Percentiles rank a stretch among this genome's conserved stretches.
phyloP scores from a whole-genome alignment of 2,888 invertebrate genomes.

The Cephus sareptanus region DNA sequence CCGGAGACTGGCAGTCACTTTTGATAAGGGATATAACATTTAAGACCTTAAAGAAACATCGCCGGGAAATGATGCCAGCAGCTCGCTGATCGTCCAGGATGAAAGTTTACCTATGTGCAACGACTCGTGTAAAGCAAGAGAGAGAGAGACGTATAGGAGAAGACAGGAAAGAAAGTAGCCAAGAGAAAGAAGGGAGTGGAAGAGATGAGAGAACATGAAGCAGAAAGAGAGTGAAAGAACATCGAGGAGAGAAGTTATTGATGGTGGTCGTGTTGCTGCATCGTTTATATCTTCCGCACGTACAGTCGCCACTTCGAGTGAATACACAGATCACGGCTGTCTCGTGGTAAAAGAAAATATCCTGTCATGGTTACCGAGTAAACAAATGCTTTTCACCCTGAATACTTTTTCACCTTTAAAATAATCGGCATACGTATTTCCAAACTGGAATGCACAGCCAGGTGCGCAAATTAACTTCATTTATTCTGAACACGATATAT shows the following conservation, averaged over 20 bases:
- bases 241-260: conserved; percentile 48
- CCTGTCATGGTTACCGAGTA: neutral
- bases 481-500: too few species aligned
- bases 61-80: neutral
- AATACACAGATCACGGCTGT: conserved; percentile 45
- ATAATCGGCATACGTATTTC: neutral
- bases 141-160: neutral
- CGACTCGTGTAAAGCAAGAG: neutral
- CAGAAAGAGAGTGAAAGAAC: conserved; percentile 25
- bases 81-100: neutral
- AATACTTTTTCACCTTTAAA: neutral
- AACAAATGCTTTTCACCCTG: neutral
- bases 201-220: conserved; percentile 23
- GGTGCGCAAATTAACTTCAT: neutral
- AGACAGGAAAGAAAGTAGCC: neutral
- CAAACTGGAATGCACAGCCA: neutral
- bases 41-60: neutral
- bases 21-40: neutral
- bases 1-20: neutral
- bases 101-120: neutral
- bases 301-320: conserved; percentile 44
- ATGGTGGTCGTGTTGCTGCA: conserved; percentile 48
- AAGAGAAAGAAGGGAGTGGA: conserved; percentile 10
- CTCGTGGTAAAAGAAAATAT: conserved; percentile 15
- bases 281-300: conserved; percentile 58